phyloP scores from a whole-genome alignment of 2,888 invertebrate species.

The Melangyna quadrimaculata region DNA sequence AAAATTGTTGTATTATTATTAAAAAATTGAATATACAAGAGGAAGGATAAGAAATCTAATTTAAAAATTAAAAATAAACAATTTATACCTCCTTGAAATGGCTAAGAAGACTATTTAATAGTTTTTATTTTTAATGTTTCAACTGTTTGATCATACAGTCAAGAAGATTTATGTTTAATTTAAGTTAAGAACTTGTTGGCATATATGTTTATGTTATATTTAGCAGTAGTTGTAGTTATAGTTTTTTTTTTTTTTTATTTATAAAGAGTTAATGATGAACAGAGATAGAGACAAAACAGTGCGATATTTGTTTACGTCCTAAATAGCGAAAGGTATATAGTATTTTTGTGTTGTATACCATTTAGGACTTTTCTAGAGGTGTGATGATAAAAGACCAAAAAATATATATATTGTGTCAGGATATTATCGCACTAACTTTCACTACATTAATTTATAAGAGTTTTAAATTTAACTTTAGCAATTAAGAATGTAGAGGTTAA shows the following conservation, averaged over 20 bases:
- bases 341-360: conserved; percentile 22
- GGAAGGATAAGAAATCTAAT: conserved; percentile 30
- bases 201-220: conserved; percentile 48
- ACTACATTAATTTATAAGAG: conserved; percentile 47
- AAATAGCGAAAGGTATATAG: conserved; percentile 29
- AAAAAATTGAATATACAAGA: conserved; percentile 26
- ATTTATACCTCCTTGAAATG: conserved; percentile 11
- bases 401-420: conserved; percentile 53
- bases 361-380: conserved; percentile 50
- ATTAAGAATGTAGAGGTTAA: conserved; percentile 63
- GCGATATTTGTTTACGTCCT: conserved; percentile 51
- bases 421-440: conserved; percentile 63
- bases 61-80: conserved; percentile 15
- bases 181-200: conserved; percentile 64
- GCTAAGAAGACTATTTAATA: conserved; percentile 53
- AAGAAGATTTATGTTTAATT: conserved; percentile 32
- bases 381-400: conserved; percentile 68
- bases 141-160: conserved; percentile 53
- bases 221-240: conserved; percentile 51
- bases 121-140: conserved; percentile 31
- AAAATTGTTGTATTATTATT: conserved; percentile 22
- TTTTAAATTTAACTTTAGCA: conserved; percentile 34
- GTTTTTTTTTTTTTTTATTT: neutral
- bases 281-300: conserved; percentile 54
- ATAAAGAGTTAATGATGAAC: conserved; percentile 20